Conservation (phyloP, 2,888 invertebrate species). For the Melanostoma mellinum region DNA sequence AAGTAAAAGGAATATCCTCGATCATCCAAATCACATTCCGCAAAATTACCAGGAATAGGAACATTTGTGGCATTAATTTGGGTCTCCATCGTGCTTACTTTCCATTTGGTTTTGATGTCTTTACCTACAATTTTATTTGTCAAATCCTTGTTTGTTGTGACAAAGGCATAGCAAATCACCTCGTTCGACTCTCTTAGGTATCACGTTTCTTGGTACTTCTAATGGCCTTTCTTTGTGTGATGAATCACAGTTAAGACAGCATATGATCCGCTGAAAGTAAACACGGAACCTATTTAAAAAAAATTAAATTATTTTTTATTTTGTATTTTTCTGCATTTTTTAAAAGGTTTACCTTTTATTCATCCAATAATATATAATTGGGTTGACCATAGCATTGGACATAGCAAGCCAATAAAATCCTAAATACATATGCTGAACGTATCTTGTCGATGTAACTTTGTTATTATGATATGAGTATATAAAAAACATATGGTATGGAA, state of each 20-base stretch:
- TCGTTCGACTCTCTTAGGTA: constrained; percentile 73
- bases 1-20: constrained; percentile 76
- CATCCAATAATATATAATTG: constrained; percentile 96
- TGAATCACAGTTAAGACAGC: constrained; percentile 83
- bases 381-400: constrained; percentile 97
- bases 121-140: constrained; percentile 72
- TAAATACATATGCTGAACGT: constrained; percentile 92
- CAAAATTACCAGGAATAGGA: constrained; percentile 65
- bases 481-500: constrained; percentile 94
- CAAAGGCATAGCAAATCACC: constrained; percentile 6
- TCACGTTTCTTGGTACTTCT: constrained; percentile 75
- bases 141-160: neutral
- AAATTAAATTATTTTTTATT: too few species aligned
- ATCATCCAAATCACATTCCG: constrained; percentile 72
- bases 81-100: constrained; percentile 81
- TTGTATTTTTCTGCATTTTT: neutral
- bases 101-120: constrained; percentile 77
- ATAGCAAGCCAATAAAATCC: constrained; percentile 95
- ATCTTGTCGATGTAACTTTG: constrained; percentile 88
- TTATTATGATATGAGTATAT: constrained; percentile 86
- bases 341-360: constrained; percentile 87
- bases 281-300: constrained; percentile 85
- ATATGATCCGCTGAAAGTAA: constrained; percentile 88
- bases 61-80: constrained; percentile 78
- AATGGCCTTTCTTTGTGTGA: constrained; percentile 75